Evolutionary conservation across 1,140 invertebrate genomes (phyloP), one percentile per base, ranked within the genome.

Genomic region (Protaetia brevitarsis): DNA sequence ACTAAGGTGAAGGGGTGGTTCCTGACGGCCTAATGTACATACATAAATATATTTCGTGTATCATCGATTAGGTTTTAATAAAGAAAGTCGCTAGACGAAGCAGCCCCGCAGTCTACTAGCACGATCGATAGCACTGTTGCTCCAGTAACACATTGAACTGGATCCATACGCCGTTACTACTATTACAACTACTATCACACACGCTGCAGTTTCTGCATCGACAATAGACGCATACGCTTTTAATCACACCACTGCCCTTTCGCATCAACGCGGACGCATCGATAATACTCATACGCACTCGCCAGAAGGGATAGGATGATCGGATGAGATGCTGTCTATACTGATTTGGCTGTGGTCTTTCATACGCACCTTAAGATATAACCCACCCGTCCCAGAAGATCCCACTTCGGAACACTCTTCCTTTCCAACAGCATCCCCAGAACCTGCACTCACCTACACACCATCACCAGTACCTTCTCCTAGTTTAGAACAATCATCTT

Each of bases 281-380:
- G 57, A n/a, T 59, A 41, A 23, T 51, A 51, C 19, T 51, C 41
- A 51, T 28, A 36, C 16, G 41, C 3, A 26, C 31, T 34, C n/a
- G 26, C 41, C 41, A 23, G 41, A 51, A 51, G 41, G 41, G 5
- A 51, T 51, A 51, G 41, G 41, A 51, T 51, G 41, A 51, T 51
- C 41, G 7, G 41, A 51, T 51, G 41, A 73, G 71, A 81, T 81
- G 79, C 74, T 81, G 71, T 78, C 79, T 65, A 63, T 81, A 74
- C 70, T 80, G 58, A 77, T 79, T 68, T 69, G 79, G 70, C 67
- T 81, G 74, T 81, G 79, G 79, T 77, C 79, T 64, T 69, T 81
- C 26, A 76, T 79, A 65, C 77, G 77, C 64, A 74, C 57, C 37
- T 37, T 51, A 7, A 34, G 13, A 23, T 21, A 65, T 27, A 26